phyloP scores from a whole-genome alignment of 2,113 vertebrate species.

The Hydrochoerus hydrochaeris region DNA sequence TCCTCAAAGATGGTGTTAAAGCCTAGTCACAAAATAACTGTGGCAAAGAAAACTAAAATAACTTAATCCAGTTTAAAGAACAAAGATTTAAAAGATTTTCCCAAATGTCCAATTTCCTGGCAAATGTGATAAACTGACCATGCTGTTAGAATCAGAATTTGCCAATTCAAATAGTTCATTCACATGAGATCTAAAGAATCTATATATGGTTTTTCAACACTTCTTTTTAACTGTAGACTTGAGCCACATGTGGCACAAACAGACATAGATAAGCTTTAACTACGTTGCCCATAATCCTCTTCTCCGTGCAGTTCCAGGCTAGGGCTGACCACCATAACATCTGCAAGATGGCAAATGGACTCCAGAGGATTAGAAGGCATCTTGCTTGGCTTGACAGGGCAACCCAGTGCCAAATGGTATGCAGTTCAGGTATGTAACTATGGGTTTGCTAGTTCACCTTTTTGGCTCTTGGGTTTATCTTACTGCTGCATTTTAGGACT shows the following conservation, averaged over 20 bases:
- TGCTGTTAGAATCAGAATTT: background rate
- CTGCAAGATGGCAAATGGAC: background rate
- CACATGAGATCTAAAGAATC: background rate
- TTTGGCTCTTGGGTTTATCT: background rate
- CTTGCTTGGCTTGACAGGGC: background rate
- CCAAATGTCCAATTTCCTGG: background rate
- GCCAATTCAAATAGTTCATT: background rate
- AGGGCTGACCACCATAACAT: background rate
- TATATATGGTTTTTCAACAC: background rate
- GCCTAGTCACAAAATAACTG: background rate
- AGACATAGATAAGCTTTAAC: background rate
- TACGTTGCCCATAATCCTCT: background rate
- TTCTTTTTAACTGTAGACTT: background rate
- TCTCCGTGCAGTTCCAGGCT: background rate
- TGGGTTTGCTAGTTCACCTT: background rate
- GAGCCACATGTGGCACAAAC: conserved; percentile 6
- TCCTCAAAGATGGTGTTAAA: conserved; percentile 47
- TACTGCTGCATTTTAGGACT: background rate
- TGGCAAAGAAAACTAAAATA: conserved; percentile 54
- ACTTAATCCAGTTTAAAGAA: conserved; percentile 37
- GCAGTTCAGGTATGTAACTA: background rate
- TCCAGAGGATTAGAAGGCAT: background rate
- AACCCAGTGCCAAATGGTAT: background rate
- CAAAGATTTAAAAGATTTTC: conserved; percentile 28
- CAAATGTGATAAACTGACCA: background rate